Evolutionary conservation across 2,797 vertebrate genomes (phyloP).

Genomic region (Tragelaphus oryx): DNA sequence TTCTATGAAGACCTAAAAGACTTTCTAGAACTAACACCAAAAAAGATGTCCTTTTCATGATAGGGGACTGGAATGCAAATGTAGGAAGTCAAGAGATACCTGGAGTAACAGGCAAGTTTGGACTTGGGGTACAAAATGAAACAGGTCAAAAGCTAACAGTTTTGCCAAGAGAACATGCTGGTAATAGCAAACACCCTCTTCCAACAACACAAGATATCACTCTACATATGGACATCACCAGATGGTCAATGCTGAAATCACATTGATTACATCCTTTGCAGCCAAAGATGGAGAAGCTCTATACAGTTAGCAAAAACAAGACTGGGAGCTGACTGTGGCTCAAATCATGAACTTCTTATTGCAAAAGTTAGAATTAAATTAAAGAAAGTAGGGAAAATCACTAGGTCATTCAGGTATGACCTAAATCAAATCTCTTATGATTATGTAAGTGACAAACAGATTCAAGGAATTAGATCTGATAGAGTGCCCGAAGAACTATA

Average conservation of each 20-base stretch:
- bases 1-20: not conserved
- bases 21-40: not conserved
- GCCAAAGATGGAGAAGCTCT: not conserved
- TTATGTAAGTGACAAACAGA: not conserved
- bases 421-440: not conserved
- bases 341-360: not conserved
- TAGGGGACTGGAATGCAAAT: not conserved
- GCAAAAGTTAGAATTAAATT: not conserved
- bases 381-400: not conserved
- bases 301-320: not conserved
- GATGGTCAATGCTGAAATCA: not conserved
- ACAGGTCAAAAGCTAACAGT: not conserved
- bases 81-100: not conserved
- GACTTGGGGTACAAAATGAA: not conserved
- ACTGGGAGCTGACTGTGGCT: not conserved
- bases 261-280: not conserved
- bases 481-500: not conserved
- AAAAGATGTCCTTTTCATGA: not conserved
- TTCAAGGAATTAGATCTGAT: not conserved
- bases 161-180: not conserved
- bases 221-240: not conserved
- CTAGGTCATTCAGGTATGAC: not conserved
- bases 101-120: not conserved
- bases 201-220: not conserved
- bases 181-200: not conserved